Evolutionary conservation across 92 coral and sea anemone species (phyloP).

Genomic region (Phymanthus crucifer): DNA sequence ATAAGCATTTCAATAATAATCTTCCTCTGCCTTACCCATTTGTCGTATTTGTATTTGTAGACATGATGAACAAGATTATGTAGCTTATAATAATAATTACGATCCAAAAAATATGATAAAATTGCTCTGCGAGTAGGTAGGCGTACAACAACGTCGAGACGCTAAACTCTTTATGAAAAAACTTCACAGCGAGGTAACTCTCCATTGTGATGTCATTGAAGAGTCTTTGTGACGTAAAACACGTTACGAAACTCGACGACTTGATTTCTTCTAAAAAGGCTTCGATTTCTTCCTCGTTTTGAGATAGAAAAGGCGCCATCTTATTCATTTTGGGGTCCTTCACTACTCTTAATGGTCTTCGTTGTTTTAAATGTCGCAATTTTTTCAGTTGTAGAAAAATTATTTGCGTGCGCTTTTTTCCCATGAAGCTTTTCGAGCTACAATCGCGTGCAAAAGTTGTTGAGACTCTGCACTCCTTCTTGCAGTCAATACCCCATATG

Average conservation of each 20-base stretch:
- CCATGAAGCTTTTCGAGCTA: background rate
- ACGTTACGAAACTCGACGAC: background rate
- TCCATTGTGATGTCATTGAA: slow-evolving; percentile 1
- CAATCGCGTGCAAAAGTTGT: no score
- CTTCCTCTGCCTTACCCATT: background rate
- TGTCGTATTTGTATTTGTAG: background rate
- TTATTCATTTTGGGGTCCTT: background rate
- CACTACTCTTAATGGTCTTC: background rate
- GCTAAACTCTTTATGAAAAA: background rate
- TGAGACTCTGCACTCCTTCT: no score
- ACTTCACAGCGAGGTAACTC: background rate
- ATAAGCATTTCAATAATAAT: background rate
- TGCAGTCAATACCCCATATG: no score
- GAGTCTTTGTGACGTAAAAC: slow-evolving; percentile 8
- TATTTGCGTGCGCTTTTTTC: background rate
- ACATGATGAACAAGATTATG: background rate
- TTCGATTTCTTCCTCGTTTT: background rate
- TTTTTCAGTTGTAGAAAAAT: background rate
- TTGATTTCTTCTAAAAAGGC: background rate
- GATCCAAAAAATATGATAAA: background rate
- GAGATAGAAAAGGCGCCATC: background rate
- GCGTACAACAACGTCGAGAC: background rate
- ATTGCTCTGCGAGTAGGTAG: background rate
- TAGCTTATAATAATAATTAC: background rate
- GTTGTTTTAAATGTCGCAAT: slow-evolving; percentile 6